Base-by-base conservation (phyloP, 2,888 invertebrate genomes). In the Caenorhabditis imperialis region DNA sequence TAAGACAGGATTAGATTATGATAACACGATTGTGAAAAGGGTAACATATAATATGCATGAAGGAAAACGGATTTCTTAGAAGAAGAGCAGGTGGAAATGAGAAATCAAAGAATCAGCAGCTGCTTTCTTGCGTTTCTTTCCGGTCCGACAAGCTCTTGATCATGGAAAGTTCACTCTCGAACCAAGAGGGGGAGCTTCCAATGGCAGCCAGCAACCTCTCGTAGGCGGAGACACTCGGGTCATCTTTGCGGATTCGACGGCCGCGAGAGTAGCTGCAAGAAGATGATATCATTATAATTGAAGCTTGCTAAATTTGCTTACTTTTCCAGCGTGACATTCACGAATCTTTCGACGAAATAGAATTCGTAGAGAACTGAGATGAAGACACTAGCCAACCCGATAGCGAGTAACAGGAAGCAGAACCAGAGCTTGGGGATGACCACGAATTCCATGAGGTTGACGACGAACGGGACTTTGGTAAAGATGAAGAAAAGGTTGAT, bases 361-460 rank as follows among this genome's bases (percentile, higher is more conserved):
- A 63, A 45, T 42, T 75, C 69, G 35, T 69, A 69, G 12, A 69
- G 0, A 2, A 69, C 12, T 3, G 58, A 58, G 2, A 63, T 16
- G 12, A 62, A 22, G 3, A 45, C 14, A 10, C 48, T 42, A 18
- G 33, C 22, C 0, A 54, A 8, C 3, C 58, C 58, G 14, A 69
- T 50, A 3, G 10, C 27, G 8, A 75, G 12, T 5, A 69, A 45
- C 10, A 69, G 14, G 3, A 58, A n/a, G 5, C 62, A 38, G 51
- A 54, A 69, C 8, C 3, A 8, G 18, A 30, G 25, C 0, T 30
- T 47, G 33, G 74, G 74, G 37, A 75, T 42, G 10, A 57, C 1
- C 2, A 57, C 40, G 18, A 75, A 75, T 2, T 45, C 62, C 74
- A 75, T 75, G 10, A 69, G 5, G 3, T 14, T 18, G 20, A 48